A percentile compares a stretch with the other conserved stretches of the same genome.
These are phyloP conservation scores for Panulirus ornatus DNA, from an alignment of 1,140 invertebrate genomes.

Conservation along the genomic window DNA sequence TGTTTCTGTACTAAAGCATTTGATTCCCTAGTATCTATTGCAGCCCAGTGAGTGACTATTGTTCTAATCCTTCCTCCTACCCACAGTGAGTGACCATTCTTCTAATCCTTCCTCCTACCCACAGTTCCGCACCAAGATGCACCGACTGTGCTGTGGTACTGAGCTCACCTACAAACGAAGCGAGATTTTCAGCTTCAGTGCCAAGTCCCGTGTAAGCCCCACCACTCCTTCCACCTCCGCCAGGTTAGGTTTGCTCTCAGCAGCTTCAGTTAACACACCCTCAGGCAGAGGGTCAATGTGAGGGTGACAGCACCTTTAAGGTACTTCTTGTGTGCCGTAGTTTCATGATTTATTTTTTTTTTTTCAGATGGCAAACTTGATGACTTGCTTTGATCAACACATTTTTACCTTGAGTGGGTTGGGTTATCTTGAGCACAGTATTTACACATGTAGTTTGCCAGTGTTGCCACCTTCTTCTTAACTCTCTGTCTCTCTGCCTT, in stretches of 20 bases:
- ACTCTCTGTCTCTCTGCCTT: too few species aligned
- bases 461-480: too few species aligned
- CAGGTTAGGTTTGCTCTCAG: not conserved
- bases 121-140: slow-evolving; percentile 73
- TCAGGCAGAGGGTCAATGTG: not conserved
- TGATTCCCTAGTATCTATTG: too few species aligned
- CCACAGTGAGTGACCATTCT: not conserved
- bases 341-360: too few species aligned
- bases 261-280: too few species aligned
- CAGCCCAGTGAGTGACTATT: too few species aligned
- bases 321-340: not conserved
- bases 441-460: too few species aligned
- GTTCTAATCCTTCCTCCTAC: not conserved
- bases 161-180: slow-evolving; percentile 74
- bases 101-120: not conserved
- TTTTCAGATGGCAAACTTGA: too few species aligned
- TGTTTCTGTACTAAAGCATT: too few species aligned
- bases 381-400: too few species aligned
- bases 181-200: slow-evolving; percentile 64
- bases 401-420: too few species aligned
- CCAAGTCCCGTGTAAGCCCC: slow-evolving; percentile 36
- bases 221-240: not conserved
- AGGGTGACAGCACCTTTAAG: not conserved
- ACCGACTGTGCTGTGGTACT: slow-evolving; percentile 72
- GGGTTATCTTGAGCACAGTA: too few species aligned